Base-by-base conservation (phyloP, 2,888 invertebrate species). In the Apoda limacodes region DNA sequence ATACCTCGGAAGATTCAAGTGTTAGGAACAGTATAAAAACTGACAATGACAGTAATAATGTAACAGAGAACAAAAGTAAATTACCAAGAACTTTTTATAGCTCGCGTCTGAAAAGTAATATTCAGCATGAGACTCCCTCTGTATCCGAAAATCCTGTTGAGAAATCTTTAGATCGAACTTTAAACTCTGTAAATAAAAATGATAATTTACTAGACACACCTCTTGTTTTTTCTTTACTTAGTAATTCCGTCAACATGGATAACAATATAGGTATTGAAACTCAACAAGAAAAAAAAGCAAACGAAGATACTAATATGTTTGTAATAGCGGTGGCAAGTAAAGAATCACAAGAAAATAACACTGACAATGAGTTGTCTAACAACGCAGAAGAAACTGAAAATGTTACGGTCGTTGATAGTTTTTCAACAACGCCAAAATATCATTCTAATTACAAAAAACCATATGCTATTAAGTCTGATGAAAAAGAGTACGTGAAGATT, bases 51-150 rank as follows among this genome's bases (percentile, higher is more conserved):
- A 34, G 17, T 25, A 42, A 35, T 26, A 37, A 46, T 35, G 44
- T 52, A 17, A 58, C 48, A 33, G 45, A n/a, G n/a, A n/a, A 48
- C 4, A 58, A 50, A 52, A 47, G 49, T 22, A 45, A 51, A 13
- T 46, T 75, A 28, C 70, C 74, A 13, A 63, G 64, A 40, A 74
- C 76, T 7, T 65, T 71, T 13, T 75, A 67, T 45, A 75, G 75
- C 40, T 59, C 68, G 29, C 60, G 68, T 26, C 47, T 58, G 30
- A 59, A 64, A 43, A 68, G 53, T 30, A 62, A 52, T 23, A 36
- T 42, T 14, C 56, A 46, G 20, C 55, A 50, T 36, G 43, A 40
- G 29, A 41, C 48, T 4, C 30, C 50, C 6, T 46, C 57, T 19
- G 53, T 56, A 11, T 49, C 50, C 15, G 43, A 50, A 13, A 32